Evolutionary conservation across 2,888 invertebrate genomes (phyloP).

Genomic region (Tyria jacobaeae): DNA sequence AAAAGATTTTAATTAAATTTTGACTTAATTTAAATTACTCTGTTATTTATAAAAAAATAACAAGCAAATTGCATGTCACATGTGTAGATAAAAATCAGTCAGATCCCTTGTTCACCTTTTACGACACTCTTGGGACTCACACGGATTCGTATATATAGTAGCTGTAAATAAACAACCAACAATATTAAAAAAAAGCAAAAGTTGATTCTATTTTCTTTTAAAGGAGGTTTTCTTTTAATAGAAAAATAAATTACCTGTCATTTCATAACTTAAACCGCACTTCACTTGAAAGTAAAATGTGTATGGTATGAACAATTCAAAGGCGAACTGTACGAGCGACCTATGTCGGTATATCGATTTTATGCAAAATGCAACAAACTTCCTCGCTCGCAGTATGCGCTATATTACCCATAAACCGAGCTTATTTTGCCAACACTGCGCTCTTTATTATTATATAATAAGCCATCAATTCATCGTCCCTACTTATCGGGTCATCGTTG

Average conservation of each 20-base stretch:
- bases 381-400: conserved; percentile 61
- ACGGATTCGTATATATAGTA: too few relatives aligned
- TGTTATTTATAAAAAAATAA: not conserved
- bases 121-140: too few relatives aligned
- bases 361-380: conserved; percentile 82
- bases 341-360: conserved; percentile 74
- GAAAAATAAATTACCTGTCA: conserved; percentile 2
- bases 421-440: conserved; percentile 64
- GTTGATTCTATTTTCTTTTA: not conserved
- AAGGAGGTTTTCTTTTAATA: not conserved
- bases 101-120: too few relatives aligned
- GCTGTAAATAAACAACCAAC: not conserved
- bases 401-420: conserved; percentile 71
- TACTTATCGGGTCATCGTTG: conserved; percentile 58
- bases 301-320: conserved; percentile 38
- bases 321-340: conserved; percentile 50
- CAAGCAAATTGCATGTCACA: conserved; percentile 7
- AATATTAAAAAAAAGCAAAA: not conserved
- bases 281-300: conserved; percentile 19
- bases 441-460: conserved; percentile 67
- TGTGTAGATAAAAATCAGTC: too few relatives aligned
- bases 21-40: not conserved
- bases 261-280: not conserved
- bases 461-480: conserved; percentile 66
- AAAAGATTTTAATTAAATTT: not conserved